Conservation (phyloP, 2,888 invertebrate genomes). For the Coenonympha arcania region DNA sequence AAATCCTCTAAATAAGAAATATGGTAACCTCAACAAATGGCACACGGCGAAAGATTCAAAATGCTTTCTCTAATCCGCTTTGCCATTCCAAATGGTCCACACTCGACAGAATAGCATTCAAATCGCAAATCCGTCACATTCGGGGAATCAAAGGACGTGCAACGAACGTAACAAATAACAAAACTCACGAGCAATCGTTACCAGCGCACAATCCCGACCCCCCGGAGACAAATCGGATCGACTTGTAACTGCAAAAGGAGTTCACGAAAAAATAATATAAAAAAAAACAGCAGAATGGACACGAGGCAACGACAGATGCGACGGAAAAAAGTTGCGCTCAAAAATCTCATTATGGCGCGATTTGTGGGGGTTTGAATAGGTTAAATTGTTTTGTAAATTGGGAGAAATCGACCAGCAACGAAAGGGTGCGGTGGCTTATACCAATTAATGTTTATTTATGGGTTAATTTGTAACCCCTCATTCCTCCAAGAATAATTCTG, state of each 20-base stretch:
- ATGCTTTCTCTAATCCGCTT: conserved; percentile 43
- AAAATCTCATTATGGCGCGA: conserved; percentile 53
- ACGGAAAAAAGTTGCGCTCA: conserved; percentile 43
- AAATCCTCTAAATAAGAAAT: background rate
- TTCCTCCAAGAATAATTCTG: too few species aligned
- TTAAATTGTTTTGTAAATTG: conserved; percentile 49
- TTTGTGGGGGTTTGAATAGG: conserved; percentile 39
- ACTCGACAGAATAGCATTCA: conserved; percentile 40
- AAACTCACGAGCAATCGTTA: conserved; percentile 59
- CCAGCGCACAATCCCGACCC: conserved; percentile 51
- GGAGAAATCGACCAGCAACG: conserved; percentile 36
- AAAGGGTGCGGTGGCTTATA: conserved; percentile 37
- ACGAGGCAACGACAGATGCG: conserved; percentile 67
- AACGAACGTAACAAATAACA: conserved; percentile 50
- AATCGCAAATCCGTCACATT: conserved; percentile 64
- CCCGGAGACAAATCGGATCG: conserved; percentile 66
- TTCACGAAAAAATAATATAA: conserved; percentile 36
- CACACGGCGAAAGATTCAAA: conserved; percentile 14
- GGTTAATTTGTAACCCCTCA: conserved; percentile 7
- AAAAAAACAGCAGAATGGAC: conserved; percentile 52
- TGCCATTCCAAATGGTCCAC: conserved; percentile 46
- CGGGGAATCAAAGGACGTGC: conserved; percentile 62
- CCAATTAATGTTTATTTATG: conserved; percentile 14
- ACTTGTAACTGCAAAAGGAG: conserved; percentile 49
- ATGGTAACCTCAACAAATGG: conserved; percentile 6